phyloP scores from a whole-genome alignment of 2,888 invertebrate species.

The Agonopterix subpropinquella region DNA sequence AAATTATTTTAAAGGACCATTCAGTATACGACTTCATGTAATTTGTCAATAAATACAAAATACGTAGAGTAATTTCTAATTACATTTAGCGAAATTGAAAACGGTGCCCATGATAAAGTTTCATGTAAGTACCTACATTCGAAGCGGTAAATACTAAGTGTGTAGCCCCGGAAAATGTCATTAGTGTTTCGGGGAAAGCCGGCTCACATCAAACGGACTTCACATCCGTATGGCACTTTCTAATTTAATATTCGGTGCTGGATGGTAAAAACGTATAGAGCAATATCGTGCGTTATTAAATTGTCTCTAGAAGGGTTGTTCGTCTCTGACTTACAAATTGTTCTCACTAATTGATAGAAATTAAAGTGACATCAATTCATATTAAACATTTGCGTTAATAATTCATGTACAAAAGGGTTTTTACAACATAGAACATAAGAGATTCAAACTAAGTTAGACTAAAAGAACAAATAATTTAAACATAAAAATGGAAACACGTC shows the following conservation, averaged over 20 bases:
- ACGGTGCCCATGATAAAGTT: neutral
- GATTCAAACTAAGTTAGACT: neutral
- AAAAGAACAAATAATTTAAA: constrained; percentile 4
- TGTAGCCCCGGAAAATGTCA: constrained; percentile 60
- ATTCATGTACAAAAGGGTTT: neutral
- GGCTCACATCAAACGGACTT: constrained; percentile 67
- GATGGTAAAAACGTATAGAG: constrained; percentile 60
- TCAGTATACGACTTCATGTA: too few relatives aligned
- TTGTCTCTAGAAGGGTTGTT: constrained; percentile 47
- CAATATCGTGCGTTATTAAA: constrained; percentile 55
- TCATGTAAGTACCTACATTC: constrained; percentile 18
- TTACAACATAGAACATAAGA: neutral
- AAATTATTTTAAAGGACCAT: too few relatives aligned
- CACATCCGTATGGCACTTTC: constrained; percentile 54
- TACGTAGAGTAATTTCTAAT: too few relatives aligned
- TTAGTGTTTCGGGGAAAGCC: constrained; percentile 53
- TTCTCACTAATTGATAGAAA: constrained; percentile 9
- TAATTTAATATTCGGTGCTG: constrained; percentile 67
- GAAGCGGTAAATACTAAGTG: constrained; percentile 21
- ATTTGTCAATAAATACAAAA: too few relatives aligned
- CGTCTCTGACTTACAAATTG: constrained; percentile 18
- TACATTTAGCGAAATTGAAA: too few relatives aligned
- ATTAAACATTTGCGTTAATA: neutral
- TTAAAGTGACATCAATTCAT: neutral
- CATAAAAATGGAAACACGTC: constrained; percentile 25